phyloP scores from a whole-genome alignment of 2,113 vertebrate genomes.

The Emydocephalus ijimae region DNA sequence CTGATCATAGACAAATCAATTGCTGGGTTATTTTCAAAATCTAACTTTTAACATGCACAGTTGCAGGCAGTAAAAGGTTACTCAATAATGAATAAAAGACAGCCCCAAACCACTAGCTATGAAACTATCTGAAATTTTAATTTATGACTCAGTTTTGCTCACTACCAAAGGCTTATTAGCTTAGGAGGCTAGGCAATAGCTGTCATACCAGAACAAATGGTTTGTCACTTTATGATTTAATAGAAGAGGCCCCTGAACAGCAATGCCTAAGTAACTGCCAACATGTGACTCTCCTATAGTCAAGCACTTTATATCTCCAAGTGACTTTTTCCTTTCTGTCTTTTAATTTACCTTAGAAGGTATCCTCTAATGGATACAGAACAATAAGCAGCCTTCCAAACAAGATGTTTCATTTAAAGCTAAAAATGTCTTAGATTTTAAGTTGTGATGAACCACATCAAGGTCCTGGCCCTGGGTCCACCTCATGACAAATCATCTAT shows the following conservation, averaged over 20 bases:
- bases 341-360: constrained; percentile 51
- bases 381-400: constrained; percentile 65
- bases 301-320: constrained; percentile 68
- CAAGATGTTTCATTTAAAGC: constrained; percentile 63
- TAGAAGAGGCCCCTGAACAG: constrained; percentile 61
- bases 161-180: constrained; percentile 48
- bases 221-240: constrained; percentile 66
- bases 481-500: constrained; percentile 65
- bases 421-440: constrained; percentile 67
- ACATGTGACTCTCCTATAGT: constrained; percentile 58
- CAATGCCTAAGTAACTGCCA: constrained; percentile 55
- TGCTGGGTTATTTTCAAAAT: background rate
- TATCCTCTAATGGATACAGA: constrained; percentile 68
- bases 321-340: constrained; percentile 56
- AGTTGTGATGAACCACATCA: constrained; percentile 64
- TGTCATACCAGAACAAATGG: constrained; percentile 52
- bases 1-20: background rate
- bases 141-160: constrained; percentile 41
- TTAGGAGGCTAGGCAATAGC: constrained; percentile 46
- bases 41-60: constrained; percentile 23
- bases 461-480: constrained; percentile 66
- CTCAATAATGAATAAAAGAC: constrained; percentile 37
- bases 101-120: constrained; percentile 34
- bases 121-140: constrained; percentile 45
- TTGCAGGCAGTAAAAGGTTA: background rate